Evolutionary conservation across 2,888 invertebrate species (phyloP).

Genomic region (Drosophila prolongata): DNA sequence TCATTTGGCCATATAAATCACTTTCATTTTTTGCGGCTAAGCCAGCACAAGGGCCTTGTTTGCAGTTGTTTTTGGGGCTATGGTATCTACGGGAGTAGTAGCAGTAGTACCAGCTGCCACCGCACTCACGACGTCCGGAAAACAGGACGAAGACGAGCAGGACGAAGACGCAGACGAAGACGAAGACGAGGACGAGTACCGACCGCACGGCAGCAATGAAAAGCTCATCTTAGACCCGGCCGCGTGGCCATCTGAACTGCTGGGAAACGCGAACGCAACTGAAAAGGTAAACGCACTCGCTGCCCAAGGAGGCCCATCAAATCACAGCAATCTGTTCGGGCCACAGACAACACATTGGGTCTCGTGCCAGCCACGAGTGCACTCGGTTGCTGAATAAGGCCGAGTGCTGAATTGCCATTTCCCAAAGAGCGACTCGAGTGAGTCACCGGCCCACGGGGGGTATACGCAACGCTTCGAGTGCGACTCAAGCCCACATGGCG

Average conservation of each 20-base stretch:
- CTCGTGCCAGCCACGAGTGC: conserved; percentile 20
- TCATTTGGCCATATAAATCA: conserved; percentile 72
- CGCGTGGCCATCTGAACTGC: conserved; percentile 82
- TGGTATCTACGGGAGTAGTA: conserved; percentile 15
- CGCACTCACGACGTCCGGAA: conserved; percentile 37
- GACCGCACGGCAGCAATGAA: conserved; percentile 38
- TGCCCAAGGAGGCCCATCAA: conserved; percentile 54
- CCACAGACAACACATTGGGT: conserved; percentile 64
- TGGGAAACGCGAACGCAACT: conserved; percentile 84
- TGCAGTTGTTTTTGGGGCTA: conserved; percentile 56
- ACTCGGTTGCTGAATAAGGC: conserved; percentile 37
- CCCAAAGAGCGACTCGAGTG: conserved; percentile 30
- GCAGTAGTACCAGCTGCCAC: conserved; percentile 24
- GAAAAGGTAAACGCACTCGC: conserved; percentile 83
- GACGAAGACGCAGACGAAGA: conserved; percentile 17
- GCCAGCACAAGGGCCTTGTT: conserved; percentile 69
- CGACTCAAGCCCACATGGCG: conserved; percentile 7
- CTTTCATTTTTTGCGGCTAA: conserved; percentile 68
- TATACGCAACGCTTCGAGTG: conserved; percentile 38
- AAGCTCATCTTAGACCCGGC: conserved; percentile 46
- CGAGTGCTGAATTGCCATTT: conserved; percentile 16
- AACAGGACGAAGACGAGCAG: conserved; percentile 21
- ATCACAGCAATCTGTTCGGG: conserved; percentile 64
- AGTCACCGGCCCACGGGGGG: conserved; percentile 22
- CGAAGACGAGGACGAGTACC: conserved; percentile 27